Base-by-base conservation (phyloP, 2,797 vertebrate species). In the Mionectes olivaceus region DNA sequence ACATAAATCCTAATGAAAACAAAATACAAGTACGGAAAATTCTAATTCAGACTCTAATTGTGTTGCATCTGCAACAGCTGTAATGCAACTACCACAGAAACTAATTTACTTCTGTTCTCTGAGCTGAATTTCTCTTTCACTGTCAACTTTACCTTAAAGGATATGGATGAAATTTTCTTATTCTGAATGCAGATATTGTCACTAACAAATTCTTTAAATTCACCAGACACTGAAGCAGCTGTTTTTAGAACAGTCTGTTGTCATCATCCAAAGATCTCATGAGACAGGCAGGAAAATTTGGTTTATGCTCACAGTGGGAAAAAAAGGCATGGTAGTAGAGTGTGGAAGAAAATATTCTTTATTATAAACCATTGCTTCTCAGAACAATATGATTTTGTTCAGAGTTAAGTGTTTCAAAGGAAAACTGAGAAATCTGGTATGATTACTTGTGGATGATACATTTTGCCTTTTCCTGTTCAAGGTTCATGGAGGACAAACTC, bases 1-100 rank as follows among this genome's bases (percentile, higher is more conserved):
- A 60, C 22, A 35, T 64, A 81, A 90, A 50, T 83, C 50, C n/a
- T 86, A 88, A 78, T 61, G 61, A 86, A 88, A 95, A 75, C 65
- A 75, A 90, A 86, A 43, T 44, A 32, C 24, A 70, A 81, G 7
- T 53, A 61, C 8, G 30, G n/a, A 86, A 90, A 87, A 69, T 61
- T 92, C 30, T 46, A 75, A 88, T 86, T 92, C 57, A 84, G 30
- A 59, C 11, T 87, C 86, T 35, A 92, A 86, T 56, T 75, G 14
- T 61, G 7, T 23, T 73, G 10, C 15, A 50, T 83, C 47, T 83
- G 41, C 37, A 75, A 57, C 46, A 93, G 28, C 55, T 92, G 32
- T 79, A 74, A 44, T 50, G 24, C 2, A 16, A 22, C 39, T 86
- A 61, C 22, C n/a, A 83, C 6, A 73, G 30, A 90, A 93, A 57